Evolutionary conservation across 2,888 invertebrate species (phyloP), one percentile per base, ranked within the genome.

Genomic region (Eremobia ochroleuca): DNA sequence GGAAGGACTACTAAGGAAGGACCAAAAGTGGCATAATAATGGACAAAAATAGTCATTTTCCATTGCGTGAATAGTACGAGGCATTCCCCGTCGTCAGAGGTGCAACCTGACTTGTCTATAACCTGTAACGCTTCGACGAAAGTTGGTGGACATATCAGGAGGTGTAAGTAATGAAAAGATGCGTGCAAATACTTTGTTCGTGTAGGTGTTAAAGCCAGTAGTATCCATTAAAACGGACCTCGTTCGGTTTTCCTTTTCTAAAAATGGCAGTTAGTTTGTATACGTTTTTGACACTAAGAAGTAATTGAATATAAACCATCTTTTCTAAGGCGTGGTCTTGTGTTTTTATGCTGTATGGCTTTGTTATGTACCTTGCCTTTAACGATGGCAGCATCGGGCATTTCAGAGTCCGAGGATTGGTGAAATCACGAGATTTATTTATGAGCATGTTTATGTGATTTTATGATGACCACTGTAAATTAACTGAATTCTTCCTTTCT

Each of bases 211-310:
- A 34, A n/a, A n/a, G 3, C 37, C 11, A 11, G 34, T 49, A 11
- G 1, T n/a, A 34, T 52, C 18, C 4, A 52, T 49, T 49, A 5
- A 49, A 5, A 34, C 3, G 6, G n/a, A 55, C 13, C 6, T 18
- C 1, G 1, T 15, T 21, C 21, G 21, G 28, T 8, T 31, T 49
- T 15, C 18, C 18, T 18, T 18, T n/a, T 37, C 11, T 5, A 37
- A 55, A 52, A 37, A 55, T 37, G 34, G 34, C 34, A 55, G 18
- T 28, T 43, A 65, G 11, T 34, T 37, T 34, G 6, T 18, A 34
- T n/a, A 34, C 11, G 11, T 34, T 52, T 49, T 68, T 68, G 68
- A 52, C n/a, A 52, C 18, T 68, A 55, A n/a, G n/a, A 68, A 52
- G n/a, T 18, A 21, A 68, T 68, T 55, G 2, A n/a, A 55, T 21